Evolutionary conservation across 2,113 vertebrate species (phyloP).

Genomic region (Sakesphorus luctuosus): DNA sequence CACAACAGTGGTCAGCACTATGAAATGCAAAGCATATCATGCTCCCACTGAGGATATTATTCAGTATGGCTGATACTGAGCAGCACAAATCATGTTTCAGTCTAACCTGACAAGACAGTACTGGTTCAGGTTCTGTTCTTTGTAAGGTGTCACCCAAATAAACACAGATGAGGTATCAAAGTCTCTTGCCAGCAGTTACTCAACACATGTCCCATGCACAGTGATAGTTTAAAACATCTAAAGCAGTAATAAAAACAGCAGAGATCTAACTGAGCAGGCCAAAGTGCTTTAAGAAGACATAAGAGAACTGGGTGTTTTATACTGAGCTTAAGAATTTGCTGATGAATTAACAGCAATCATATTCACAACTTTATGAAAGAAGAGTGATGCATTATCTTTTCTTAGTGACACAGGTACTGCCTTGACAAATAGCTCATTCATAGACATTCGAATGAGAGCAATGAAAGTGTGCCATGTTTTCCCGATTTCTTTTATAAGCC

Average conservation of each 20-base stretch:
- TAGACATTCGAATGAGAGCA: background rate
- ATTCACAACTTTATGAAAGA: background rate
- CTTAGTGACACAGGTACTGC: background rate
- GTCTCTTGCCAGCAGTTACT: background rate
- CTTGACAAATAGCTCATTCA: conserved; percentile 15
- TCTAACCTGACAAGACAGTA: background rate
- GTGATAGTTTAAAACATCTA: background rate
- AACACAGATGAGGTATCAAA: background rate
- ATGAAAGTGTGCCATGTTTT: background rate
- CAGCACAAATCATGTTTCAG: background rate
- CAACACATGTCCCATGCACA: background rate
- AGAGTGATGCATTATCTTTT: background rate
- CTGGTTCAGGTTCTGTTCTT: background rate
- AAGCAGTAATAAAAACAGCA: background rate
- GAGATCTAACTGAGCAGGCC: background rate
- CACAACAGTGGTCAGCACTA: background rate
- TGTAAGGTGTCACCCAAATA: background rate
- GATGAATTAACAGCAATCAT: conserved; percentile 16
- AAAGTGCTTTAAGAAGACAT: background rate
- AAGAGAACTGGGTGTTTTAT: background rate
- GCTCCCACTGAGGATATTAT: background rate
- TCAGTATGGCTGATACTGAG: background rate
- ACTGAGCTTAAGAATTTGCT: background rate
- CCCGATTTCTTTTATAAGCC: background rate
- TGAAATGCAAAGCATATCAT: background rate